Base-by-base conservation (phyloP, 2,797 vertebrate genomes). In the Oreortyx pictus region DNA sequence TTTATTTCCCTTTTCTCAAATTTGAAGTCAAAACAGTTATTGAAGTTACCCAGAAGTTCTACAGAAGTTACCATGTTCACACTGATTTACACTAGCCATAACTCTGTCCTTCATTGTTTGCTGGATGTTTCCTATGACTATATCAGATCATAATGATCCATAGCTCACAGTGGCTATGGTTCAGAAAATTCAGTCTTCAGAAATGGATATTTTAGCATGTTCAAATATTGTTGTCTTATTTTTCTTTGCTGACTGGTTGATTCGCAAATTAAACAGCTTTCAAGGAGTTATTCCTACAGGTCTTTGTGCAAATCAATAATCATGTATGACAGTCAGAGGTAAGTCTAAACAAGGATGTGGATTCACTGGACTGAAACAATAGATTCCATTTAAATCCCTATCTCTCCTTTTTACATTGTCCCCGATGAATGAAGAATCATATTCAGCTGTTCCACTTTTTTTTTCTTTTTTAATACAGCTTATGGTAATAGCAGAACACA, bases 81-180 rank as follows among this genome's bases (percentile, higher is more conserved):
- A 33, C 10, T 35, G 37, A 61, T 79, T 88, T 70, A n/a, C 3
- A 74, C 3, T 57, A 73, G 3, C 35, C 64, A 8, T 35, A 83
- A 50, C 54, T 76, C 10, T 44, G 31, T 7, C 7, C 25, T 75
- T 94, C 33, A 57, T 37, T 66, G 33, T n/a, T 70, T 37, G 29
- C 20, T 71, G 60, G 5, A 22, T 62, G 5, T n/a, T 84, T 37
- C 9, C 1, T 33, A 19, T 41, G 14, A 82, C 59, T 0, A 23
- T 37, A 33, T 0, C 0, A 0, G 68, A 6, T 5, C 1, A 0
- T 24, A 11, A 5, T 29, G 20, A 76, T 57, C 73, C 44, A 66
- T n/a, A 70, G 6, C 15, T 94, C 29, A 41, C 7, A 50, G 56
- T 15, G 10, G 6, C 8, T 61, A 16, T 19, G 54, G 18, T 65